Evolutionary conservation across 2,113 vertebrate species (phyloP).

Genomic region (Antennarius striatus): DNA sequence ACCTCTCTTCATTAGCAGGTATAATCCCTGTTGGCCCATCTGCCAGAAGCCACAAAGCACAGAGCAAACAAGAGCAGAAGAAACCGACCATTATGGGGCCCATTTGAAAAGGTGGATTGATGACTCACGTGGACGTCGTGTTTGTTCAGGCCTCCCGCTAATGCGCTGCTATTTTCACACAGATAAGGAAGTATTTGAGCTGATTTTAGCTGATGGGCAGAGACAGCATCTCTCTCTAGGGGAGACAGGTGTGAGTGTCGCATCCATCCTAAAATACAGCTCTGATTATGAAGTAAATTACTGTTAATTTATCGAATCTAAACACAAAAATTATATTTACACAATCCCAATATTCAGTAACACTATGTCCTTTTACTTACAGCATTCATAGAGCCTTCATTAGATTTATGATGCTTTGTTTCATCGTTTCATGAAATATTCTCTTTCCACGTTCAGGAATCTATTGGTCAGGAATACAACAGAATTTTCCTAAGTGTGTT

Average conservation of each 20-base stretch:
- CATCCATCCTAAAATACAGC: not conserved
- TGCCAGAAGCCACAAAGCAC: slow-evolving; percentile 66
- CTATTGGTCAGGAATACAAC: too few species aligned
- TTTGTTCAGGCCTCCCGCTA: slow-evolving; percentile 51
- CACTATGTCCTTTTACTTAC: too few species aligned
- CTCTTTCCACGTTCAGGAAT: too few species aligned
- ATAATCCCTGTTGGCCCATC: slow-evolving; percentile 74
- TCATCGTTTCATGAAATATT: too few species aligned
- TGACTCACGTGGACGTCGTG: slow-evolving; percentile 35
- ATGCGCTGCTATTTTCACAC: slow-evolving; percentile 33
- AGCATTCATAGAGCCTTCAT: too few species aligned
- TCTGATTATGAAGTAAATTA: not conserved
- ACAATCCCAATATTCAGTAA: too few species aligned
- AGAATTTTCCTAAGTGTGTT: too few species aligned
- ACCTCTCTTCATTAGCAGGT: slow-evolving; percentile 67
- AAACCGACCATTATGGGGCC: slow-evolving; percentile 48
- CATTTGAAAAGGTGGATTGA: slow-evolving; percentile 36
- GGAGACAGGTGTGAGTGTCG: slow-evolving; percentile 8
- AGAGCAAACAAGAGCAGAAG: slow-evolving; percentile 60
- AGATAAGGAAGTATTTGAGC: slow-evolving; percentile 45
- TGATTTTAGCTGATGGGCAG: slow-evolving; percentile 34
- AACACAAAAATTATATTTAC: too few species aligned
- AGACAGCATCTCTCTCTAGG: slow-evolving; percentile 35
- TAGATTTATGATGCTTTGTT: too few species aligned
- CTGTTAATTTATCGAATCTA: too few species aligned